phyloP scores from a whole-genome alignment of 2,113 vertebrate species.

The Parus major region DNA sequence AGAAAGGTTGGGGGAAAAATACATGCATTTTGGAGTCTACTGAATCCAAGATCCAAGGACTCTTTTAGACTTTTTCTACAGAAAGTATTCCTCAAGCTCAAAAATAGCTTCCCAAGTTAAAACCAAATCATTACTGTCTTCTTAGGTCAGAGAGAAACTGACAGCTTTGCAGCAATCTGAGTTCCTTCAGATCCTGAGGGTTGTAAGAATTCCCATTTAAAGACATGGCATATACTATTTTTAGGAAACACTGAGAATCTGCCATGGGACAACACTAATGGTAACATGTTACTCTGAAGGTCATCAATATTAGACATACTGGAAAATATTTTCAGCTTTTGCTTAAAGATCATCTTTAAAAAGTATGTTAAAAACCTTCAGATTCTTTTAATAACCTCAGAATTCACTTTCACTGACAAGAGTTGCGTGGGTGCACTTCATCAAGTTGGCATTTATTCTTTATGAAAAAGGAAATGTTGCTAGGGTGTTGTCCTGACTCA shows the following conservation, averaged over 20 bases:
- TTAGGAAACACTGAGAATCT: neutral
- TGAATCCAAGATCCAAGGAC: neutral
- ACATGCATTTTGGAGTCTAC: neutral
- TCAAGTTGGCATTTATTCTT: neutral
- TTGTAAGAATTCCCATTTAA: neutral
- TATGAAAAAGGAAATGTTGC: neutral
- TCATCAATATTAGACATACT: neutral
- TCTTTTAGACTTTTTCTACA: neutral
- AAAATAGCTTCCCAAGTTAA: neutral
- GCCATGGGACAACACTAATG: neutral
- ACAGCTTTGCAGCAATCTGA: neutral
- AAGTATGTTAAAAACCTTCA: neutral
- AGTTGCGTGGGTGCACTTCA: neutral
- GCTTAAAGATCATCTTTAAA: neutral
- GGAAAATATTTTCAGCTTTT: neutral
- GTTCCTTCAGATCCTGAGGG: neutral
- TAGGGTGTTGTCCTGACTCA: neutral
- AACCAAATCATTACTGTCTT: neutral
- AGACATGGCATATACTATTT: neutral
- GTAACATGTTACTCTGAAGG: neutral
- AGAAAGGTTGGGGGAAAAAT: neutral
- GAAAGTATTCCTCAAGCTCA: neutral
- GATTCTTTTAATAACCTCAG: neutral
- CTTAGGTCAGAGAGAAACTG: neutral
- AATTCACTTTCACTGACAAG: neutral